These are phyloP conservation scores for Corvus moneduloides DNA, from an alignment of 2,113 vertebrate species.

Conservation along the genomic window DNA sequence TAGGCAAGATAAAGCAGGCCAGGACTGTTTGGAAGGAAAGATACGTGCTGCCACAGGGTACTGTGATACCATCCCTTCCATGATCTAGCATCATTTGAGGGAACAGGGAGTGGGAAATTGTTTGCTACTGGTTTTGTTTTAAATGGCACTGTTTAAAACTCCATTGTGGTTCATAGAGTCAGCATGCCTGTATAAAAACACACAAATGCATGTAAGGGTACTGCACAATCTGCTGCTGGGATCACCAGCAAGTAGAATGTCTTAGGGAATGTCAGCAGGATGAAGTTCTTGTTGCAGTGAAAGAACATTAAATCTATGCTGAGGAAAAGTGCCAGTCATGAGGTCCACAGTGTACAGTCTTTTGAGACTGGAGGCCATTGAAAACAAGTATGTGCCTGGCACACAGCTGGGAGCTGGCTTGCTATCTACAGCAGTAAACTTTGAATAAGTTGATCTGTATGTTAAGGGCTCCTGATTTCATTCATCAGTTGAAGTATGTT, in stretches of 20 bases:
- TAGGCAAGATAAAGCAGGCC: neutral
- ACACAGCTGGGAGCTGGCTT: neutral
- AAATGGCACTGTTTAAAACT: neutral
- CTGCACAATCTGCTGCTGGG: neutral
- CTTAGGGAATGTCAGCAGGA: neutral
- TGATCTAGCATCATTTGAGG: neutral
- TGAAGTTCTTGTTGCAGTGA: neutral
- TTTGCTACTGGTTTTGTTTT: neutral
- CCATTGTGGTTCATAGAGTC: neutral
- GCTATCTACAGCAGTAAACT: neutral
- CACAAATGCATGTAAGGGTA: neutral
- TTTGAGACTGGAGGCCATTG: neutral
- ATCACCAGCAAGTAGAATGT: neutral
- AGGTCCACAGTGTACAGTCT: neutral
- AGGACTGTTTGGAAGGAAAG: neutral
- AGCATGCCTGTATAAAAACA: neutral
- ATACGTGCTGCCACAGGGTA: neutral
- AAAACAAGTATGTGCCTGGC: neutral
- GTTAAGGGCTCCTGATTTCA: neutral
- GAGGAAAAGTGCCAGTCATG: accelerated
- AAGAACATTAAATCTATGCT: neutral
- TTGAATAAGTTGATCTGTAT: neutral
- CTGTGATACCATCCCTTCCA: neutral
- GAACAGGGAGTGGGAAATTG: neutral
- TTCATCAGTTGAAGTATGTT: neutral